Evolutionary conservation across 2,888 invertebrate genomes (phyloP).

Genomic region (Oscheius sp.): DNA sequence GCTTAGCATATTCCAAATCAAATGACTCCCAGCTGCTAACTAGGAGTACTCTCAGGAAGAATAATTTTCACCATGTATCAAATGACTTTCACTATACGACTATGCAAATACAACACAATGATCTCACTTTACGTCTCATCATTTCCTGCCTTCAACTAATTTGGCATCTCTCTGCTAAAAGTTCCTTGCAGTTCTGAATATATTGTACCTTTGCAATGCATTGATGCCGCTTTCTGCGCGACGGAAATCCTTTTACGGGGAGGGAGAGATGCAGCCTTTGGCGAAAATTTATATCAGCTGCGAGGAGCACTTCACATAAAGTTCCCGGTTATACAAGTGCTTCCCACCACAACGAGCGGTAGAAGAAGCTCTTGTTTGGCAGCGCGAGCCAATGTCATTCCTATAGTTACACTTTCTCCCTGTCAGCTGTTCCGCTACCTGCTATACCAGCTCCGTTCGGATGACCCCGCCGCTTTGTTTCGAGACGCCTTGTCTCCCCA

Average conservation of each 20-base stretch:
- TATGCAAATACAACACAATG: conserved; percentile 20
- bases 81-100: conserved; percentile 29
- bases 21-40: conserved; percentile 12
- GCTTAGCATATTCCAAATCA: conserved; percentile 9
- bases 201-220: conserved; percentile 21
- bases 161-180: neutral
- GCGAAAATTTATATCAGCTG: conserved; percentile 27
- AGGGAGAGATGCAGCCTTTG: conserved; percentile 15
- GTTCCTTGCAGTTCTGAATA: neutral
- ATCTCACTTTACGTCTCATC: neutral
- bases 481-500: neutral
- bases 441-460: conserved; percentile 28
- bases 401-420: conserved; percentile 27
- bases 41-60: conserved; percentile 18
- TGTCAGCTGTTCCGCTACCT: conserved; percentile 28
- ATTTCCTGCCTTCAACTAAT: neutral
- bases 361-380: conserved; percentile 22
- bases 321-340: neutral
- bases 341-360: neutral
- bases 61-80: conserved; percentile 25
- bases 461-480: conserved; percentile 25
- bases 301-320: neutral
- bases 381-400: conserved; percentile 27
- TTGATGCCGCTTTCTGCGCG: conserved; percentile 19
- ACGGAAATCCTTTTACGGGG: conserved; percentile 28